A percentile compares a stretch with the other conserved stretches of the same genome.
These are phyloP conservation scores for Yoshiicerus persimilis DNA, from an alignment of 1,140 invertebrate species.

Conservation along the genomic window DNA sequence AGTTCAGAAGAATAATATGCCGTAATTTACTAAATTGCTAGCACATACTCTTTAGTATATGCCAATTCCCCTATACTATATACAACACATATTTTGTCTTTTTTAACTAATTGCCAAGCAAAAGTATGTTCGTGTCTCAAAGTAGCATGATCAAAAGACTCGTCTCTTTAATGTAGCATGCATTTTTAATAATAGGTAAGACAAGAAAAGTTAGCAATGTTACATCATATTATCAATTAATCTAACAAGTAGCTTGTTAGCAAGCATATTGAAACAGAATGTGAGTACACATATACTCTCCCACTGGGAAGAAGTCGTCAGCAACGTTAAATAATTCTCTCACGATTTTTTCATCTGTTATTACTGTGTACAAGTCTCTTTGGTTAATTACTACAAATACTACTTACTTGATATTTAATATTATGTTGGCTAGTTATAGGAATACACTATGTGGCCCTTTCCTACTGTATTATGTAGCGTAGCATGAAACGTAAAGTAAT, in stretches of 20 bases:
- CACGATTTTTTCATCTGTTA: neutral
- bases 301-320: neutral
- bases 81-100: neutral
- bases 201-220: neutral
- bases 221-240: neutral
- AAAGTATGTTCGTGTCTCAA: neutral
- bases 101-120: neutral
- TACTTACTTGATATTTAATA: neutral
- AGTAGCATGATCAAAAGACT: neutral
- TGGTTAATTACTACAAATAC: neutral
- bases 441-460: too few species aligned
- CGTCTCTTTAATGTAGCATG: neutral
- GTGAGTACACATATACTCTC: neutral
- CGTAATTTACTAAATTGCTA: neutral
- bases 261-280: conserved; percentile 2
- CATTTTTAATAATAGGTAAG: neutral
- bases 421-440: too few species aligned
- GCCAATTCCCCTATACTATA: too few species aligned
- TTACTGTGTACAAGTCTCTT: neutral
- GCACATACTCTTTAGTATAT: neutral
- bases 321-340: neutral
- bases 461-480: too few species aligned
- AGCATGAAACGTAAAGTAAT: too few species aligned
- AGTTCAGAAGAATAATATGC: neutral
- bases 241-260: conserved; percentile 1